These are phyloP conservation scores for Columbina picui DNA, from an alignment of 2,113 vertebrate species.

Conservation along the genomic window DNA sequence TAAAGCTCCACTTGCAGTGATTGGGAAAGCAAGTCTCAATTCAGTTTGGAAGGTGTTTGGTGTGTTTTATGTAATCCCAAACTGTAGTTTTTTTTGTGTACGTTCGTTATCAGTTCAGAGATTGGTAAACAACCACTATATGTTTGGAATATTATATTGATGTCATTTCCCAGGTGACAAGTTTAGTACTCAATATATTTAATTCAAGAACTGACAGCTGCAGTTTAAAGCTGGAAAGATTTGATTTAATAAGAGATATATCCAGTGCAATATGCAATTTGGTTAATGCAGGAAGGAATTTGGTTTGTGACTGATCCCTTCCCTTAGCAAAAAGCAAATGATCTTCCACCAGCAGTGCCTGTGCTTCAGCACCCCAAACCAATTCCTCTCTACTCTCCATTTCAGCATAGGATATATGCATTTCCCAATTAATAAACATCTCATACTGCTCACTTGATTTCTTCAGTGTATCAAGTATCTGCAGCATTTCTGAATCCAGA, in stretches of 20 bases:
- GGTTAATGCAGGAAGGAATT: slow-evolving; percentile 26
- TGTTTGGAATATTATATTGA: slow-evolving; percentile 18
- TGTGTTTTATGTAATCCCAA: neutral
- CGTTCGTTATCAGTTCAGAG: neutral
- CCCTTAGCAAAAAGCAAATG: neutral
- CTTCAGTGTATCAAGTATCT: neutral
- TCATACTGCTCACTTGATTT: neutral
- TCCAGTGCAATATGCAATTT: neutral
- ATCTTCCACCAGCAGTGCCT: neutral
- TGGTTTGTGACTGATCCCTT: slow-evolving; percentile 12
- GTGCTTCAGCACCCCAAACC: neutral
- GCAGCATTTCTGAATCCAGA: neutral
- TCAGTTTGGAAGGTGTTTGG: neutral
- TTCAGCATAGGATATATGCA: neutral
- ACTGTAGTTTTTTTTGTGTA: neutral
- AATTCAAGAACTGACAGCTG: slow-evolving; percentile 45
- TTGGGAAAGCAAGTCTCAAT: neutral
- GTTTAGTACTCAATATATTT: slow-evolving; percentile 43
- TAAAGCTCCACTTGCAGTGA: neutral
- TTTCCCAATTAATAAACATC: slow-evolving; percentile 40
- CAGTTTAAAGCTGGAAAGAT: slow-evolving; percentile 13
- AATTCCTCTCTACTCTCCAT: neutral
- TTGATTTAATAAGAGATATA: slow-evolving; percentile 37
- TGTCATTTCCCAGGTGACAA: slow-evolving; percentile 45
- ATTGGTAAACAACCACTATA: neutral